A percentile compares a stretch with the other conserved stretches of the same genome.
phyloP scores from a whole-genome alignment of 2,113 vertebrate species.

The Lontra canadensis region DNA sequence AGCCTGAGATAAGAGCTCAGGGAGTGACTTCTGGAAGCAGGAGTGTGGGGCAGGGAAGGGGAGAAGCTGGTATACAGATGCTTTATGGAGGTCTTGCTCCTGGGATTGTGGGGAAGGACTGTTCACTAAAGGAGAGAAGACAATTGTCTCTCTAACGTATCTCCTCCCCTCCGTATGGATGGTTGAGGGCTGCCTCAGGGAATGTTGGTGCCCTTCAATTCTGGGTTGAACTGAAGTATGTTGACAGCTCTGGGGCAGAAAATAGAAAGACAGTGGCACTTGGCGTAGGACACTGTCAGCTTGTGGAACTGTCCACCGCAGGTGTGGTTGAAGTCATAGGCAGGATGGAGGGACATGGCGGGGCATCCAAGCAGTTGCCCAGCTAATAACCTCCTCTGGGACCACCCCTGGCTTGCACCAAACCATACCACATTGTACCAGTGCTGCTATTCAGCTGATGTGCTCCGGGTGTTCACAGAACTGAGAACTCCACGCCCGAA shows the following conservation, averaged over 20 bases:
- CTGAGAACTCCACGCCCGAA: fast-evolving
- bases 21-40: background rate
- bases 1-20: background rate
- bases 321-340: background rate
- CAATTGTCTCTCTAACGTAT: background rate
- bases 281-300: background rate
- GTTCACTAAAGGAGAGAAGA: background rate
- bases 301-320: no score
- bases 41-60: background rate
- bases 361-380: fast-evolving
- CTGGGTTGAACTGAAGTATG: background rate
- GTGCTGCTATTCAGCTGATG: no score
- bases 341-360: background rate
- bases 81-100: background rate
- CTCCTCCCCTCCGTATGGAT: background rate
- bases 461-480: background rate
- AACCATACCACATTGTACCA: background rate
- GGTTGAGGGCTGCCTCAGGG: background rate
- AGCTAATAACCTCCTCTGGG: background rate
- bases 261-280: background rate
- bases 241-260: background rate
- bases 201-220: background rate
- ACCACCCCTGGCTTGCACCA: background rate
- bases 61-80: fast-evolving
- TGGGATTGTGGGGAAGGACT: background rate